These are phyloP conservation scores for Hydra vulgaris DNA, from an alignment of 30 jellyfish, hydroid and myxozoan species.

Conservation along the genomic window DNA sequence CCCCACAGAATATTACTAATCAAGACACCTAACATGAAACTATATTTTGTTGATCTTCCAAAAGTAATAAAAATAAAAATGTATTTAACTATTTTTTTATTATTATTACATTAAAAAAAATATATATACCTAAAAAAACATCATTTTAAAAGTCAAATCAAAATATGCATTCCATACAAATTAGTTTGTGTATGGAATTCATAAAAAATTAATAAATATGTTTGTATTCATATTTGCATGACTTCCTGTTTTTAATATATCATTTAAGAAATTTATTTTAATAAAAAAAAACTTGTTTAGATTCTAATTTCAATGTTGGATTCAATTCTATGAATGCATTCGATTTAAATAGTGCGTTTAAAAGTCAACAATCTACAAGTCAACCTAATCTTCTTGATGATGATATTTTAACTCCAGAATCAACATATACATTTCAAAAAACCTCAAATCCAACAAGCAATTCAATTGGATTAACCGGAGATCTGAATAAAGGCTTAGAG, in stretches of 20 bases:
- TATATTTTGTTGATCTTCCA: too few relatives aligned
- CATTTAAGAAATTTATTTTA: too few relatives aligned
- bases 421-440: background rate
- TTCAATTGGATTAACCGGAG: constrained; percentile 35
- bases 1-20: too few relatives aligned
- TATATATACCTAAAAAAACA: too few relatives aligned
- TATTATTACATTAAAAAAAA: too few relatives aligned
- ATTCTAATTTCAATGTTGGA: background rate
- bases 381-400: constrained; percentile 26
- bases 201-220: too few relatives aligned
- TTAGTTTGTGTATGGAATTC: too few relatives aligned
- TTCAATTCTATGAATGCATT: background rate
- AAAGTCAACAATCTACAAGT: constrained; percentile 10
- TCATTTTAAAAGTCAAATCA: too few relatives aligned
- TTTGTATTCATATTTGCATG: background rate
- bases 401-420: constrained; percentile 20
- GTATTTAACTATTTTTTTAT: too few relatives aligned
- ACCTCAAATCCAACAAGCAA: background rate
- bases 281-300: background rate
- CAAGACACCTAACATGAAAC: too few relatives aligned
- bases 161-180: too few relatives aligned
- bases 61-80: too few relatives aligned
- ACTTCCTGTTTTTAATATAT: background rate
- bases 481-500: constrained; percentile 62
- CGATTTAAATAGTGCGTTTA: constrained; percentile 26